Percentiles rank a stretch among this genome's conserved stretches.
phyloP scores from a whole-genome alignment of 2,797 vertebrate species.

The Schizopygopsis malacanthus region DNA sequence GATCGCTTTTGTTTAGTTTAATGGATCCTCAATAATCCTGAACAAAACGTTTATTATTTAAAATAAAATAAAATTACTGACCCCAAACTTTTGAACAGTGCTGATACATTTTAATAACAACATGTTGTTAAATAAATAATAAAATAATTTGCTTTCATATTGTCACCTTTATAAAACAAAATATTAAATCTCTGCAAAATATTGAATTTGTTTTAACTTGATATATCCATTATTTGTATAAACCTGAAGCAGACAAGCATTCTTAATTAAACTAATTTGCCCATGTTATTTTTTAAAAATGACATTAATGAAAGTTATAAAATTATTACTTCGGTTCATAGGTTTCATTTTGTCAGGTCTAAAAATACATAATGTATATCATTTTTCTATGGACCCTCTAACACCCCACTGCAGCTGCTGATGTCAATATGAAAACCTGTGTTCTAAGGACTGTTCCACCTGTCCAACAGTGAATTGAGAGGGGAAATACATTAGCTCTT shows the following conservation, averaged over 20 bases:
- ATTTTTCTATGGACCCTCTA: neutral
- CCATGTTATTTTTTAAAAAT: neutral
- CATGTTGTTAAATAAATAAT: neutral
- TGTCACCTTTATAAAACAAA: neutral
- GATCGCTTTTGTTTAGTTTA: neutral
- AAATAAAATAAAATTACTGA: neutral
- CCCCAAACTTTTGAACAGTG: neutral
- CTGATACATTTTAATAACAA: neutral
- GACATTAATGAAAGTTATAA: neutral
- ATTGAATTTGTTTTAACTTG: neutral
- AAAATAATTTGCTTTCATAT: neutral
- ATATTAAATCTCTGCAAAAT: neutral
- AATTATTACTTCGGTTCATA: neutral
- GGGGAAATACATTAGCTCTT: neutral
- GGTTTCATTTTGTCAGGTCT: neutral
- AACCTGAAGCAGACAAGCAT: neutral
- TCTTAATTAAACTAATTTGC: neutral
- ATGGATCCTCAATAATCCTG: neutral
- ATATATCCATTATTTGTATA: neutral
- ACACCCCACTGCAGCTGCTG: neutral
- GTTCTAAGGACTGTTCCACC: conserved; percentile 1
- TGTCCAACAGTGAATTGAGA: neutral
- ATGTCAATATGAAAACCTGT: neutral
- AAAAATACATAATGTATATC: neutral
- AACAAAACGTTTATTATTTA: no score